phyloP scores from a whole-genome alignment of 2,888 invertebrate genomes.

The Serripes groenlandicus region DNA sequence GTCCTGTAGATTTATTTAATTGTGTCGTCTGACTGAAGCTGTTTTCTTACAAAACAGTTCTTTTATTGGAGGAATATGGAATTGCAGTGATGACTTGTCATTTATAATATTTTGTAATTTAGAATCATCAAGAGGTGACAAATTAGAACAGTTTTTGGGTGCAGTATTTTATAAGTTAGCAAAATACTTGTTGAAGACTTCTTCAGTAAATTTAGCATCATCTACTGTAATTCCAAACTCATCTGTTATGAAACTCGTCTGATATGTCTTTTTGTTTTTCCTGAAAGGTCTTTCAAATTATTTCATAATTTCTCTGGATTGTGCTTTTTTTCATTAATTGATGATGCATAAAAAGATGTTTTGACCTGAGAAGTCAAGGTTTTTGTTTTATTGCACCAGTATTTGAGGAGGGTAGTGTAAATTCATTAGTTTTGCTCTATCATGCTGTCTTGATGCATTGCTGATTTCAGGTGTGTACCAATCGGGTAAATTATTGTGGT shows the following conservation, averaged over 20 bases:
- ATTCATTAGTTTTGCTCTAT: not conserved
- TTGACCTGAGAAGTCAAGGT: not conserved
- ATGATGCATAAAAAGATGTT: not conserved
- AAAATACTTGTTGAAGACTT: too few relatives aligned
- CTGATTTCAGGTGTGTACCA: slow-evolving; percentile 4
- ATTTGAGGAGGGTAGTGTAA: not conserved
- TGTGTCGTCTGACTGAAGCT: too few relatives aligned
- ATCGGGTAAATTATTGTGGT: slow-evolving; percentile 5
- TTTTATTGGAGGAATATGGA: too few relatives aligned
- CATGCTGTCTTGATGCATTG: not conserved
- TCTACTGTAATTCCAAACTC: too few relatives aligned
- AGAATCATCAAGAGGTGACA: too few relatives aligned
- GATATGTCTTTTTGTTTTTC: not conserved
- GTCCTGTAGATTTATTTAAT: too few relatives aligned
- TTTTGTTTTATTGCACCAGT: not conserved
- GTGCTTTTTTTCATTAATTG: slow-evolving; percentile 16
- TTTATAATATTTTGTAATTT: too few relatives aligned
- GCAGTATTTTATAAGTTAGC: too few relatives aligned
- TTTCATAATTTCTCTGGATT: slow-evolving; percentile 5
- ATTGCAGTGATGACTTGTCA: too few relatives aligned
- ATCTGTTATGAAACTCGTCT: not conserved
- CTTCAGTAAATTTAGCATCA: too few relatives aligned
- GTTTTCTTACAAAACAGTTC: too few relatives aligned
- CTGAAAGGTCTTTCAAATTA: slow-evolving; percentile 6
- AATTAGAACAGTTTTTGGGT: too few relatives aligned